A percentile compares a stretch with the other conserved stretches of the same genome.
Evolutionary conservation across 2,113 vertebrate species (phyloP).

Genomic region (Anolis sagrei): DNA sequence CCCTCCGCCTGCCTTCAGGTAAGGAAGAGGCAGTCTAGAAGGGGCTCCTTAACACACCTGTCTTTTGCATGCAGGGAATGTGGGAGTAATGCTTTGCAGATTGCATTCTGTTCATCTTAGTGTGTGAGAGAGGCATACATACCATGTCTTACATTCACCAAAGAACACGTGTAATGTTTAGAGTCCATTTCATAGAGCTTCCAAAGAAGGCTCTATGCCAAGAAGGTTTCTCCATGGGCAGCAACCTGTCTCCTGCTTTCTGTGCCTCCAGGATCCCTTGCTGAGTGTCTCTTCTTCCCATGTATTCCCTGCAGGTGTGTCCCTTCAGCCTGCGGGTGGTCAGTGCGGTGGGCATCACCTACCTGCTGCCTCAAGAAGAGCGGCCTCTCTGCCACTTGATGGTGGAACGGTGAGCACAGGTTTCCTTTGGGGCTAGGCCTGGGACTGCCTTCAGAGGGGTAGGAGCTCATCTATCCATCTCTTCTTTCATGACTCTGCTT

Average conservation of each 20-base stretch:
- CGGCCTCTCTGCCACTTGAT: slow-evolving; percentile 93
- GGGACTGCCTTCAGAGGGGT: neutral
- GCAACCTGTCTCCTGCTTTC: too few species aligned
- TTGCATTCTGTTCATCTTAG: too few species aligned
- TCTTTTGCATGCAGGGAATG: too few species aligned
- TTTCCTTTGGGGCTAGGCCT: rapidly evolving
- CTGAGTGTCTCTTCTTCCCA: neutral
- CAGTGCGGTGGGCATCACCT: slow-evolving; percentile 96
- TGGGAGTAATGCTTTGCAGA: too few species aligned
- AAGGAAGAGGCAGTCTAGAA: slow-evolving; percentile 20
- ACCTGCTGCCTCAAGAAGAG: slow-evolving; percentile 96
- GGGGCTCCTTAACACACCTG: neutral
- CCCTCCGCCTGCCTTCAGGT: slow-evolving; percentile 95
- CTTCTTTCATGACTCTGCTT: neutral
- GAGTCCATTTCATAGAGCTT: too few species aligned
- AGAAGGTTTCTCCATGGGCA: too few species aligned
- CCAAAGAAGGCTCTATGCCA: too few species aligned
- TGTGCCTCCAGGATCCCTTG: too few species aligned
- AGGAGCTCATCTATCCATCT: neutral
- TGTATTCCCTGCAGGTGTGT: slow-evolving; percentile 79
- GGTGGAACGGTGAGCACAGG: slow-evolving; percentile 89
- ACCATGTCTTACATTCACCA: too few species aligned
- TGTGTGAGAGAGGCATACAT: too few species aligned
- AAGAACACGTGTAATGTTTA: too few species aligned
- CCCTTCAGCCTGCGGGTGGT: slow-evolving; percentile 96